phyloP scores from a whole-genome alignment of 2,113 vertebrate genomes.

The Sylvilagus bachmani region DNA sequence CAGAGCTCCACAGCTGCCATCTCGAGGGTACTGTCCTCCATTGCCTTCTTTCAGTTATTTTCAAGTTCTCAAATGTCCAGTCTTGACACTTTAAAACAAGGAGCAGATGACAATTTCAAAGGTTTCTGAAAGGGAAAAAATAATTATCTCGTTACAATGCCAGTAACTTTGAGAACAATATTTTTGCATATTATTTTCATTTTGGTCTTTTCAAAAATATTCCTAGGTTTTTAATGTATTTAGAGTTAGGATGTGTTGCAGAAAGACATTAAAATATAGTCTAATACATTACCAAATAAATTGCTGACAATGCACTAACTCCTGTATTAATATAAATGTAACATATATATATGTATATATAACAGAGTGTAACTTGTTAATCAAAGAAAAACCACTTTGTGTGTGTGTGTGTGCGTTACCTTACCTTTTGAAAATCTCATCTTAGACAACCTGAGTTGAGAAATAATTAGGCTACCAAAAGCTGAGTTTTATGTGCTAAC shows the following conservation, averaged over 20 bases:
- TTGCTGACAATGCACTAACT: background rate
- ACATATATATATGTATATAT: background rate
- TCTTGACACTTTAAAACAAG: background rate
- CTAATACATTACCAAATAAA: constrained; percentile 29
- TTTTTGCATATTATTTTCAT: background rate
- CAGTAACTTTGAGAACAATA: background rate
- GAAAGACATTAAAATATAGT: background rate
- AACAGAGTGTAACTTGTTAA: background rate
- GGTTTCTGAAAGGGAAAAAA: background rate
- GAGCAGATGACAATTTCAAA: background rate
- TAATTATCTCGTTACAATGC: background rate
- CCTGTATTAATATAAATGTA: background rate
- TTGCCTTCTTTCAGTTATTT: background rate
- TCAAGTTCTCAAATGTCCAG: background rate
- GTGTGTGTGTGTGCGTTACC: background rate
- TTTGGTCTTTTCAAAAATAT: background rate
- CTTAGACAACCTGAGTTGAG: background rate
- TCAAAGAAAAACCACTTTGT: background rate
- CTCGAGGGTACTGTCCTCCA: background rate
- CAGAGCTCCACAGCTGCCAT: constrained; percentile 37
- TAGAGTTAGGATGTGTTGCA: background rate
- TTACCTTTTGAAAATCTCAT: constrained; percentile 35
- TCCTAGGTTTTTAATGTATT: background rate
- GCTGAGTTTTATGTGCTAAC: constrained; percentile 52
- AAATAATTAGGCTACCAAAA: background rate